Conservation (phyloP, 2,888 invertebrate species). For the Halictus quadricinctus region DNA sequence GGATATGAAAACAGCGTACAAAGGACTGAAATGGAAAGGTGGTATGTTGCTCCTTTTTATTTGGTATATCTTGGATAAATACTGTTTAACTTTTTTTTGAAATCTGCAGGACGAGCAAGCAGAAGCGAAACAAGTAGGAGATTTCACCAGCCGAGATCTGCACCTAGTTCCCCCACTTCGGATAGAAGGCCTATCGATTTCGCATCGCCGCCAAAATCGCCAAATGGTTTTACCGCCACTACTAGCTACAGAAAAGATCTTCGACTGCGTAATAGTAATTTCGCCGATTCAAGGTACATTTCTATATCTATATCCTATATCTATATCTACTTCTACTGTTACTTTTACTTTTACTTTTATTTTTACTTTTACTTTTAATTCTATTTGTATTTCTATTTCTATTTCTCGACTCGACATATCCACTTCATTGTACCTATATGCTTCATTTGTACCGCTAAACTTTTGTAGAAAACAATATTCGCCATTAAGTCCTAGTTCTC, state of each 20-base stretch:
- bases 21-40: constrained; percentile 88
- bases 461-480: constrained; percentile 81
- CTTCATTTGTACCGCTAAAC: not conserved
- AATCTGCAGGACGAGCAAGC: constrained; percentile 74
- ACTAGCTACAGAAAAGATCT: constrained; percentile 80
- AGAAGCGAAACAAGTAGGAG: constrained; percentile 75
- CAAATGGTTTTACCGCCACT: constrained; percentile 78
- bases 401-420: constrained; percentile 3
- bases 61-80: not conserved
- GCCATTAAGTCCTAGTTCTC: constrained; percentile 84
- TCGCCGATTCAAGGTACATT: constrained; percentile 77
- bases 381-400: not conserved
- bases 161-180: constrained; percentile 87
- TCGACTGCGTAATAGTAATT: constrained; percentile 77
- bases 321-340: not conserved
- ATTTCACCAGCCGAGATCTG: constrained; percentile 84
- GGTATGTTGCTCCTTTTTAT: constrained; percentile 1
- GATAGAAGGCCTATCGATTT: constrained; percentile 83
- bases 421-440: not conserved
- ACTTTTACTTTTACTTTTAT: no score
- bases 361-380: not conserved
- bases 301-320: not conserved
- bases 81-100: not conserved
- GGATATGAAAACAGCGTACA: constrained; percentile 90
- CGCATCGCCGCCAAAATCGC: constrained; percentile 79